Evolutionary conservation across 2,113 vertebrate genomes (phyloP).

Genomic region (Chaenogobius annularis): DNA sequence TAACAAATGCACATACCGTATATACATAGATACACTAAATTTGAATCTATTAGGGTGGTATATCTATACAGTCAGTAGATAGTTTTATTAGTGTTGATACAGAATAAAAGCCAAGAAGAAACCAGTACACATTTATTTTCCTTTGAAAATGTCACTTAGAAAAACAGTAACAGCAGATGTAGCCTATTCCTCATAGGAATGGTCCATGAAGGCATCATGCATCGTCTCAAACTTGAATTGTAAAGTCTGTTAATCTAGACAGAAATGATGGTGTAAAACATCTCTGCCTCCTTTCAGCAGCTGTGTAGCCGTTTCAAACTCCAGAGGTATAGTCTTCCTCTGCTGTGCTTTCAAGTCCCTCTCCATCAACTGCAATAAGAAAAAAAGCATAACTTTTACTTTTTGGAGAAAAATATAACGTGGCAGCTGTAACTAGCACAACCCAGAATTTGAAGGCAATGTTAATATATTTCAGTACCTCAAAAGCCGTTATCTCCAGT

Average conservation of each 20-base stretch:
- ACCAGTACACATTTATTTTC: too few species aligned
- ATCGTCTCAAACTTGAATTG: background rate
- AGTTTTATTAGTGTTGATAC: too few species aligned
- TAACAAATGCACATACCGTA: too few species aligned
- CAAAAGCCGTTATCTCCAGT: constrained; percentile 81
- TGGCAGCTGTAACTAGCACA: background rate
- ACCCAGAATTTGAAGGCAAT: background rate
- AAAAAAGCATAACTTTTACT: background rate
- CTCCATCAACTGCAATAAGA: constrained; percentile 85
- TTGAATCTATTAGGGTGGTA: too few species aligned
- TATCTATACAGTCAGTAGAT: too few species aligned
- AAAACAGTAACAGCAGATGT: too few species aligned
- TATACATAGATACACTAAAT: too few species aligned
- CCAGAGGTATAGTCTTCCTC: constrained; percentile 75
- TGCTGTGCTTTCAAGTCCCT: constrained; percentile 82
- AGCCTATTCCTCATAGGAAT: background rate
- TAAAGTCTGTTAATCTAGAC: constrained; percentile 65
- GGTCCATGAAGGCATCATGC: background rate
- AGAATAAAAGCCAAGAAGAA: too few species aligned
- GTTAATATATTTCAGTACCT: constrained; percentile 73
- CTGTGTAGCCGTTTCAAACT: constrained; percentile 81
- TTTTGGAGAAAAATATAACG: background rate
- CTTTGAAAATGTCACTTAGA: too few species aligned
- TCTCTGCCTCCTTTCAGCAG: constrained; percentile 80
- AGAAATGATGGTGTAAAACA: constrained; percentile 83